Evolutionary conservation across 1,140 invertebrate species (phyloP).

Genomic region (Diabrotica virgifera): DNA sequence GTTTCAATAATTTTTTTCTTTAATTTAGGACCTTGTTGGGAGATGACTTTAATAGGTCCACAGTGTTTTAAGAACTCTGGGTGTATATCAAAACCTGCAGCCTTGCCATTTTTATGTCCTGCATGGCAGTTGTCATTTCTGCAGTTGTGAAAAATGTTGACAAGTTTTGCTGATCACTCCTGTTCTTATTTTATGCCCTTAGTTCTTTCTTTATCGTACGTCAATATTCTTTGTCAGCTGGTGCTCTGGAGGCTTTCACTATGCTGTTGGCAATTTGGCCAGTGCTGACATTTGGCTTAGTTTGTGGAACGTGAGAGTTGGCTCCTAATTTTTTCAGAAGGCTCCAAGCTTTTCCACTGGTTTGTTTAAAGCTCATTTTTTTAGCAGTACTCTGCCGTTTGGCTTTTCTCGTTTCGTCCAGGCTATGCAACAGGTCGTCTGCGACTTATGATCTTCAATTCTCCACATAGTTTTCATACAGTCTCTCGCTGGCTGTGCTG

Average conservation of each 20-base stretch:
- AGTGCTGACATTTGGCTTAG: not conserved
- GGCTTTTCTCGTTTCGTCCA: conserved; percentile 12
- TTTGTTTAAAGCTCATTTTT: conserved; percentile 16
- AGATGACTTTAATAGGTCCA: too few species aligned
- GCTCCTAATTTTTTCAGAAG: conserved; percentile 13
- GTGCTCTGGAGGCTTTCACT: conserved; percentile 10
- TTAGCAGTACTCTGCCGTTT: conserved; percentile 15
- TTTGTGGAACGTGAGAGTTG: not conserved
- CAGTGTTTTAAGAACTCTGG: too few species aligned
- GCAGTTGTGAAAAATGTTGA: too few species aligned
- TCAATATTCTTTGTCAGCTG: conserved; percentile 9
- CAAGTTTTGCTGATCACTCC: too few species aligned
- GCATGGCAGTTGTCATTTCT: too few species aligned
- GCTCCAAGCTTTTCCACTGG: conserved; percentile 20
- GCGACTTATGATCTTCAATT: too few species aligned
- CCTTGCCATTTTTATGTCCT: too few species aligned
- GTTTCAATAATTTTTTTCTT: too few species aligned
- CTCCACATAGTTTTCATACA: too few species aligned
- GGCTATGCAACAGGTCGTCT: conserved; percentile 4
- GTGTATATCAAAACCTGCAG: too few species aligned
- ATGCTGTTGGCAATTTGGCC: conserved; percentile 13
- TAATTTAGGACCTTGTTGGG: too few species aligned
- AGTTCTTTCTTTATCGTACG: conserved; percentile 12
- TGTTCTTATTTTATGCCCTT: conserved; percentile 3
- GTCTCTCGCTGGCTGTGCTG: too few species aligned